These are phyloP conservation scores for Baryphthengus martii DNA, from an alignment of 2,113 vertebrate genomes.

Conservation along the genomic window DNA sequence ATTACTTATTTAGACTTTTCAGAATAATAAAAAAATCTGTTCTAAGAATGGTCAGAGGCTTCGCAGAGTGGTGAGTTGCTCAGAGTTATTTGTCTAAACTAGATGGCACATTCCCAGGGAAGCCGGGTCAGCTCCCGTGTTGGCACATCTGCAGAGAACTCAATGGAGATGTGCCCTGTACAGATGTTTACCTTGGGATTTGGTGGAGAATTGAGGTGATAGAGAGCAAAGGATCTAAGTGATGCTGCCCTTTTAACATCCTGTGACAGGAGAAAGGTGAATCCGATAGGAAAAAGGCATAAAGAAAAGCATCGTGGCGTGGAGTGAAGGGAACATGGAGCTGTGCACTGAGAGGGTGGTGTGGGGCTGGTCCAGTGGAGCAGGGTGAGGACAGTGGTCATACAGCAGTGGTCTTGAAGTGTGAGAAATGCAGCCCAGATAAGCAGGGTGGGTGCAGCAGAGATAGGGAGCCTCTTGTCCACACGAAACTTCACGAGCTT, in stretches of 20 bases:
- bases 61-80: background rate
- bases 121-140: background rate
- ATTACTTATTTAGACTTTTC: background rate
- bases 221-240: background rate
- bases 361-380: background rate
- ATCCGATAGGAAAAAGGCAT: background rate
- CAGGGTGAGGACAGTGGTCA: background rate
- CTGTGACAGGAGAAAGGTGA: background rate
- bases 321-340: background rate
- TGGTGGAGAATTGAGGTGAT: background rate
- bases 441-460: background rate
- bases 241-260: background rate
- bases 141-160: background rate
- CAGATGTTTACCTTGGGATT: background rate
- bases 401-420: background rate
- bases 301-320: background rate
- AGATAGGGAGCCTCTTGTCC: background rate
- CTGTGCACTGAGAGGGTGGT: accelerated
- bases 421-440: background rate
- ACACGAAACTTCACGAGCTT: background rate
- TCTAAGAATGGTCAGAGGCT: background rate
- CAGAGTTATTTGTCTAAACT: background rate
- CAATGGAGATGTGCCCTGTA: background rate
- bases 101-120: background rate
- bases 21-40: background rate